phyloP scores from a whole-genome alignment of 2,113 vertebrate genomes.

The Dipodomys ordii region DNA sequence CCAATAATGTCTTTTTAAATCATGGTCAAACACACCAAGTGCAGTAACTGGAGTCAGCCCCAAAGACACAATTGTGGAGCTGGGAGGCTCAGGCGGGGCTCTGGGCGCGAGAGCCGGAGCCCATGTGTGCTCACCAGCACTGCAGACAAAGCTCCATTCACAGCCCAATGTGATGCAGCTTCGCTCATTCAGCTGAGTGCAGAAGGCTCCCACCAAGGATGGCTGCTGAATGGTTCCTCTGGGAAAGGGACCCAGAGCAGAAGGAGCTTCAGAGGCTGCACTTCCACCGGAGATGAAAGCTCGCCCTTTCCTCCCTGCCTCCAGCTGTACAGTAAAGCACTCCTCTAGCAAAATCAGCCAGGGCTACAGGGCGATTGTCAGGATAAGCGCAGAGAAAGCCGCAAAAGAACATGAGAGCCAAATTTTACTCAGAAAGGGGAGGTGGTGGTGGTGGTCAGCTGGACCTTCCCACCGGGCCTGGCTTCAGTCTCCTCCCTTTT shows the following conservation, averaged over 20 bases:
- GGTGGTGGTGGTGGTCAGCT: background rate
- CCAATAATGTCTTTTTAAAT: slow-evolving; percentile 58
- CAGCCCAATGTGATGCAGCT: slow-evolving; percentile 55
- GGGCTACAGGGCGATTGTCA: background rate
- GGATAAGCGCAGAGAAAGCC: background rate
- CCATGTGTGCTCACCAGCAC: slow-evolving; percentile 57
- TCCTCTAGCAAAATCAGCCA: slow-evolving; percentile 43
- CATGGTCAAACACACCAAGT: slow-evolving; percentile 48
- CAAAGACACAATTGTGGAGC: slow-evolving; percentile 34
- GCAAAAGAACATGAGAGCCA: slow-evolving; percentile 6
- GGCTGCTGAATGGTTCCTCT: slow-evolving; percentile 70
- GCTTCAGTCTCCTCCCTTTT: background rate
- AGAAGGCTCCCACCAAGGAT: slow-evolving; percentile 75
- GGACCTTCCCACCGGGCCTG: background rate
- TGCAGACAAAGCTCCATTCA: slow-evolving; percentile 79
- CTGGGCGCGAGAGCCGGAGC: slow-evolving; percentile 67
- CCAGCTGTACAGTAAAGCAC: slow-evolving; percentile 38
- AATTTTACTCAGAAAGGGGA: background rate
- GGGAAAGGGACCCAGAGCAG: slow-evolving; percentile 68
- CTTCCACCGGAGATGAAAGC: slow-evolving; percentile 73
- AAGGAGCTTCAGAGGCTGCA: slow-evolving; percentile 50
- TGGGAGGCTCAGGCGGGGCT: background rate
- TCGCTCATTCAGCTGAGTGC: slow-evolving; percentile 72
- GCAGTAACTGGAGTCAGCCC: background rate
- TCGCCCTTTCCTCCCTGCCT: slow-evolving; percentile 6